phyloP scores from a whole-genome alignment of 2,797 vertebrate genomes.

The Nannoperca australis region DNA sequence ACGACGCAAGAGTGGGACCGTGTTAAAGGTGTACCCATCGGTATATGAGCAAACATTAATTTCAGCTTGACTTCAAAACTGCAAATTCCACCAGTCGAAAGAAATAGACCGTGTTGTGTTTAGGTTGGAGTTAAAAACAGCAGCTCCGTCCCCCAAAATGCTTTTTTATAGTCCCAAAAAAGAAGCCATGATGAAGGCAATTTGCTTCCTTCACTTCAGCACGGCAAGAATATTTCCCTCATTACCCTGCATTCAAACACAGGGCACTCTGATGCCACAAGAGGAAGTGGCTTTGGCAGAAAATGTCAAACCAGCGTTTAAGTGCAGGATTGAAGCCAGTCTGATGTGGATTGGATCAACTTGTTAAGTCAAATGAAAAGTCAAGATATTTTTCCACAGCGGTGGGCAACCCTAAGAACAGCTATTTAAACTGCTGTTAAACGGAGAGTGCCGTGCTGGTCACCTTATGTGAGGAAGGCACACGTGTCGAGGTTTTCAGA shows the following conservation, averaged over 20 bases:
- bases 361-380: conserved; percentile 84
- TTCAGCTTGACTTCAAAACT: conserved; percentile 32
- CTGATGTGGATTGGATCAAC: conserved; percentile 79
- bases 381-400: conserved; percentile 77
- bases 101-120: conserved; percentile 43
- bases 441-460: conserved; percentile 33
- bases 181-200: conserved; percentile 65
- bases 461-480: conserved; percentile 33
- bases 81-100: conserved; percentile 29
- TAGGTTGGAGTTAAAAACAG: conserved; percentile 51
- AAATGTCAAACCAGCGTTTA: conserved; percentile 76
- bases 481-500: conserved; percentile 13
- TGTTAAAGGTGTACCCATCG: conserved; percentile 10
- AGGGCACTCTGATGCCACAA: conserved; percentile 70
- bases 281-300: conserved; percentile 82
- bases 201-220: conserved; percentile 65
- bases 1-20: conserved; percentile 4
- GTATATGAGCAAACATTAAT: conserved; percentile 29
- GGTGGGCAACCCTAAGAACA: conserved; percentile 53
- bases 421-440: conserved; percentile 60
- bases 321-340: conserved; percentile 70
- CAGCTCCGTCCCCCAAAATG: conserved; percentile 59
- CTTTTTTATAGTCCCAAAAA: conserved; percentile 67
- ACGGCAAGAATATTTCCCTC: conserved; percentile 73
- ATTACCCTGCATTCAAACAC: conserved; percentile 72